Conservation (phyloP, 2,888 invertebrate genomes). For the Xanthia togata region DNA sequence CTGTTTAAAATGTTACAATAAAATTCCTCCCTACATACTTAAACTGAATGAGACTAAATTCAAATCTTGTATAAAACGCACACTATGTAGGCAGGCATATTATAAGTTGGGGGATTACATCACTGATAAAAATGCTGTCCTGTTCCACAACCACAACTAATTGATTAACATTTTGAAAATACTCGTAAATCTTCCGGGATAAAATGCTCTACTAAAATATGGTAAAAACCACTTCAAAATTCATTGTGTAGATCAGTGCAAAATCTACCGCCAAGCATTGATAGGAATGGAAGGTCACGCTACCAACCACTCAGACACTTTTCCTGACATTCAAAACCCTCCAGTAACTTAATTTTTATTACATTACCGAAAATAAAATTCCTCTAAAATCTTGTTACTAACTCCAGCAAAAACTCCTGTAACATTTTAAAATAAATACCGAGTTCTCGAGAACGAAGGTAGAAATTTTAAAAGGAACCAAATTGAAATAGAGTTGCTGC, state of each 20-base stretch:
- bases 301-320: slow-evolving; percentile 4
- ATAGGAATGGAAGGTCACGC: not conserved
- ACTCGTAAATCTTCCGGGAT: too few species aligned
- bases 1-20: too few species aligned
- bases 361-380: slow-evolving; percentile 31
- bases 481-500: slow-evolving; percentile 68
- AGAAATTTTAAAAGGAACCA: slow-evolving; percentile 73
- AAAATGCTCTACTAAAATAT: too few species aligned
- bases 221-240: too few species aligned
- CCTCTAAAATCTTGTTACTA: slow-evolving; percentile 26
- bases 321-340: slow-evolving; percentile 21
- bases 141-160: too few species aligned
- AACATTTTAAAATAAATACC: slow-evolving; percentile 57
- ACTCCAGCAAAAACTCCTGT: slow-evolving; percentile 35
- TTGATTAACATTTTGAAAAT: too few species aligned
- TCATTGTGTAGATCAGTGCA: not conserved
- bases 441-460: slow-evolving; percentile 63
- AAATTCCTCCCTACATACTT: too few species aligned
- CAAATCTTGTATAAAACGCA: too few species aligned
- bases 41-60: too few species aligned
- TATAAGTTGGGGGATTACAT: too few species aligned
- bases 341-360: slow-evolving; percentile 37
- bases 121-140: too few species aligned
- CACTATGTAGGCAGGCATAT: too few species aligned
- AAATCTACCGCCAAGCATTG: not conserved